Percentiles rank a stretch among this genome's conserved stretches.
Evolutionary conservation across 2,113 vertebrate species (phyloP).

Genomic region (Miniopterus natalensis): DNA sequence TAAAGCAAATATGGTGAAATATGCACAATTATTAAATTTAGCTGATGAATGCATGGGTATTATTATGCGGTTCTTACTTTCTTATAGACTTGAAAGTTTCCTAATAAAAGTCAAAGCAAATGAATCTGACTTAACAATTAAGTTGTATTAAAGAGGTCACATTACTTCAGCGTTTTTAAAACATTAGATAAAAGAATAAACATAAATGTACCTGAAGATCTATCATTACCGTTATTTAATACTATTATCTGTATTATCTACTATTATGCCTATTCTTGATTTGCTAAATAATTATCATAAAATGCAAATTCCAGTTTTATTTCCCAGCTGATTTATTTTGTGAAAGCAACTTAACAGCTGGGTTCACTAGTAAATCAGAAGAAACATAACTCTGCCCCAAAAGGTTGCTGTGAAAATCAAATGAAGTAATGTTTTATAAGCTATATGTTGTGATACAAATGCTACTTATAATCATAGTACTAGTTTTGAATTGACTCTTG

Average conservation of each 20-base stretch:
- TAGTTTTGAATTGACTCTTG: background rate
- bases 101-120: conserved; percentile 46
- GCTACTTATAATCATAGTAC: background rate
- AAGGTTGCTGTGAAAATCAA: background rate
- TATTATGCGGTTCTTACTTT: background rate
- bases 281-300: conserved; percentile 47
- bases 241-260: background rate
- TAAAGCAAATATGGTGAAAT: background rate
- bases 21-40: background rate
- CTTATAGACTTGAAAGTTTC: background rate
- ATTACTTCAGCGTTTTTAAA: conserved; percentile 41
- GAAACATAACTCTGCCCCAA: background rate
- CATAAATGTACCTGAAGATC: background rate
- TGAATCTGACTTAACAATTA: background rate
- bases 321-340: background rate
- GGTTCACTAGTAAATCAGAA: background rate
- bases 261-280: background rate
- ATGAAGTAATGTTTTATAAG: conserved; percentile 9
- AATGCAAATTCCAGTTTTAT: conserved; percentile 51
- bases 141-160: conserved; percentile 2
- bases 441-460: background rate
- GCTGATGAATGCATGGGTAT: background rate
- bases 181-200: conserved; percentile 5
- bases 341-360: conserved; percentile 49
- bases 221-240: conserved; percentile 37